These are phyloP conservation scores for Plusia festucae DNA, from an alignment of 2,888 invertebrate genomes.

Conservation along the genomic window DNA sequence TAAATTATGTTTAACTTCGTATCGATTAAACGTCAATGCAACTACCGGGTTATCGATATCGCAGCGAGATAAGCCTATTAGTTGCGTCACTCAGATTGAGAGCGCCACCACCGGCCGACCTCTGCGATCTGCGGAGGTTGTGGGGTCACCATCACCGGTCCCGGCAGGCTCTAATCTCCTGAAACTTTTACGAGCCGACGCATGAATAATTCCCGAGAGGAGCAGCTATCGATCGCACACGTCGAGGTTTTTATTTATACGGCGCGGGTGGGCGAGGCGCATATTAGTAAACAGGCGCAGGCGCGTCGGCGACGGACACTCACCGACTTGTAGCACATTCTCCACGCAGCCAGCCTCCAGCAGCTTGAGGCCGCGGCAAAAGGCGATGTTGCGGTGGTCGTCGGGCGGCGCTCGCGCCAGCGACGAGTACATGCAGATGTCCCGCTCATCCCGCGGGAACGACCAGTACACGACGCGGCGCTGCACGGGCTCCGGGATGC, in stretches of 20 bases:
- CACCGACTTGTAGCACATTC: slow-evolving; percentile 96
- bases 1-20: slow-evolving; percentile 66
- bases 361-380: slow-evolving; percentile 95
- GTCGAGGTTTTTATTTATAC: slow-evolving; percentile 89
- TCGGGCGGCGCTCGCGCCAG: slow-evolving; percentile 90
- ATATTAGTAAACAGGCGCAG: slow-evolving; percentile 89
- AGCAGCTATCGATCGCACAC: slow-evolving; percentile 89
- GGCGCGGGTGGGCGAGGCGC: slow-evolving; percentile 89
- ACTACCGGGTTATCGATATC: slow-evolving; percentile 72
- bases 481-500: slow-evolving; percentile 97
- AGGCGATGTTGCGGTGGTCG: slow-evolving; percentile 95
- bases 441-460: slow-evolving; percentile 95
- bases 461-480: slow-evolving; percentile 96
- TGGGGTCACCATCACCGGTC: slow-evolving; percentile 64
- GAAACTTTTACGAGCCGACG: slow-evolving; percentile 84
- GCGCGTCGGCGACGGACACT: slow-evolving; percentile 87
- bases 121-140: slow-evolving; percentile 53
- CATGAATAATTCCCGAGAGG: slow-evolving; percentile 89
- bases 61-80: slow-evolving; percentile 68
- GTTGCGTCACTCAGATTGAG: slow-evolving; percentile 63
- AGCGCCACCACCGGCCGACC: slow-evolving; percentile 49
- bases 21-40: slow-evolving; percentile 74
- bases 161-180: slow-evolving; percentile 82
- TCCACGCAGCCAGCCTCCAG: slow-evolving; percentile 95
- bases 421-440: slow-evolving; percentile 97